Percentiles rank a stretch among this genome's conserved stretches.
phyloP scores from a whole-genome alignment of 2,888 invertebrate genomes.

The Drosophila diplacantha region DNA sequence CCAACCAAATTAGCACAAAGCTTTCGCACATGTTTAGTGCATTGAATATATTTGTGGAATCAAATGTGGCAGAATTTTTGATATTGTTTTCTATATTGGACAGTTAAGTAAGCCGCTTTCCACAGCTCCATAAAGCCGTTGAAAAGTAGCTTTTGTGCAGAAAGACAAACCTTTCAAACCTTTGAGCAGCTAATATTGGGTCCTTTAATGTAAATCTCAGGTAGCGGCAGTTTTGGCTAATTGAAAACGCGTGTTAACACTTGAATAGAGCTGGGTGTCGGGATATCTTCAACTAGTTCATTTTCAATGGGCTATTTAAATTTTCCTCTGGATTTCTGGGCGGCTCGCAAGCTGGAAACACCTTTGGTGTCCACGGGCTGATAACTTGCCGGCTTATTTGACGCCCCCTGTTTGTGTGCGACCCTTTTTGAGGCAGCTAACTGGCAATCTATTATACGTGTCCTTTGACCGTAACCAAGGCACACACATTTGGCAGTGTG shows the following conservation, averaged over 20 bases:
- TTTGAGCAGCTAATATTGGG: neutral
- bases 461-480: constrained; percentile 66
- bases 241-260: constrained; percentile 64
- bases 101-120: neutral
- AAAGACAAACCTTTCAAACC: constrained; percentile 7
- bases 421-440: constrained; percentile 50
- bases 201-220: neutral
- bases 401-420: constrained; percentile 15
- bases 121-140: neutral
- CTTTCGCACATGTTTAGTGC: too few species aligned
- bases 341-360: constrained; percentile 8
- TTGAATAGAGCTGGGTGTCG: constrained; percentile 29
- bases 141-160: constrained; percentile 26
- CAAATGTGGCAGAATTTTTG: neutral
- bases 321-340: constrained; percentile 3
- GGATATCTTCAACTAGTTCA: constrained; percentile 18
- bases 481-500: constrained; percentile 11
- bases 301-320: constrained; percentile 32
- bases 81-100: too few species aligned
- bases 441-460: constrained; percentile 65
- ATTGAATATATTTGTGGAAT: neutral
- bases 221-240: constrained; percentile 42
- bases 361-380: constrained; percentile 33
- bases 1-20: too few species aligned
- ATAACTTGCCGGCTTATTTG: constrained; percentile 41